Conservation (phyloP, 1,140 invertebrate genomes). For the Lepidurus apus region DNA sequence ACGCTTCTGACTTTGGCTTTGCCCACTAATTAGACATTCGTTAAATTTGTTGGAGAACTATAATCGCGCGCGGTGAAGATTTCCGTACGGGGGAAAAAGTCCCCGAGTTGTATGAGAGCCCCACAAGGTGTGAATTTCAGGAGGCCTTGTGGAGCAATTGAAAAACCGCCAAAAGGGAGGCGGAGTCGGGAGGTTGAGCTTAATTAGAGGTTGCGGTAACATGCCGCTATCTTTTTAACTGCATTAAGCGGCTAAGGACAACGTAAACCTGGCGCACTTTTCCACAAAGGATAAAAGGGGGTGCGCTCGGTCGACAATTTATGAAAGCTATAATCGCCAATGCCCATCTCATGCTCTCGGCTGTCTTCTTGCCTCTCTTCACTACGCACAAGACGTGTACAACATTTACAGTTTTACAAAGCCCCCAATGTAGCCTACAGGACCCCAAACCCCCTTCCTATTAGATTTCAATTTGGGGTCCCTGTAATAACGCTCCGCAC, state of each 20-base stretch:
- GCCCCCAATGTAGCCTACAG: too few relatives aligned
- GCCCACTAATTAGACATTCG: slow-evolving; percentile 21
- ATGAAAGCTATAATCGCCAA: slow-evolving; percentile 22
- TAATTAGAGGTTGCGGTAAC: slow-evolving; percentile 21
- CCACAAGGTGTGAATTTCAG: slow-evolving; percentile 21
- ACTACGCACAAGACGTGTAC: not conserved
- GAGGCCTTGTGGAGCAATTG: slow-evolving; percentile 5
- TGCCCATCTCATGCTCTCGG: not conserved
- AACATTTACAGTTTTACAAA: not conserved
- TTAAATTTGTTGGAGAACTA: not conserved
- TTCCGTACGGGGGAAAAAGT: not conserved
- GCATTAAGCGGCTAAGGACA: not conserved
- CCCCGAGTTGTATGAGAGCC: not conserved
- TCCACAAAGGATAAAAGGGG: not conserved
- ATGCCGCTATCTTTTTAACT: slow-evolving; percentile 18
- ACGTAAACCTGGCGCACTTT: not conserved
- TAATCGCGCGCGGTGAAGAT: not conserved
- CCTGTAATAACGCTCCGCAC: slow-evolving; percentile 6
- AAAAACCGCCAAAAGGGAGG: slow-evolving; percentile 21
- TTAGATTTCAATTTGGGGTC: slow-evolving; percentile 10
- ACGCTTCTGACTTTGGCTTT: slow-evolving; percentile 8
- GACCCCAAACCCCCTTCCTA: not conserved
- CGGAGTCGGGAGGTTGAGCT: slow-evolving; percentile 16
- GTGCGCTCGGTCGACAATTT: not conserved
- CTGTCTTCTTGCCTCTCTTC: not conserved